Evolutionary conservation across 2,888 invertebrate genomes (phyloP), one percentile per base, ranked within the genome.

Genomic region (Callyntrura sp.): DNA sequence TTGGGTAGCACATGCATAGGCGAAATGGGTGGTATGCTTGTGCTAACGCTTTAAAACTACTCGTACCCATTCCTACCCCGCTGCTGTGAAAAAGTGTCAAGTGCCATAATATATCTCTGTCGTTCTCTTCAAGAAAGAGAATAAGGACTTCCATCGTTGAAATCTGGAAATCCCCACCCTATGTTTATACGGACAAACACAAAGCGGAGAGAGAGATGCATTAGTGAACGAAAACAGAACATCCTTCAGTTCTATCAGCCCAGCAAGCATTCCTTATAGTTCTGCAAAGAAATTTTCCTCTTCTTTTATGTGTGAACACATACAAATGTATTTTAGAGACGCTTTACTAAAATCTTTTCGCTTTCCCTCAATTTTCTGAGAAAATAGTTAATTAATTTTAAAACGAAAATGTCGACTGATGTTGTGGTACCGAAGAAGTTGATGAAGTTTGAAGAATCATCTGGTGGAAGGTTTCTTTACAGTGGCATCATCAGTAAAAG

Each of bases 301-400:
- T 62, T 25, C 62, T 17, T 68, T 35, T 68, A n/a, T n/a, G 68
- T 17, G 17, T 68, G 35, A 43, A 43, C n/a, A 35, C 6, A 78
- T 73, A 43, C 73, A 68, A 35, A 25, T 35, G 76, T 48, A 48
- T 76, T 51, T 48, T 76, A 17, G 14, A 20, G 55, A 28, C 12
- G 57, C 55, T 78, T 17, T 28, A 28, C 0, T 48, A 25, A 28
- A 28, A 25, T 60, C 68, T 48, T 65, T 55, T 48, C 12, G 14
- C 14, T 23, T 65, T 68, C 57, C 51, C 51, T 68, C 84, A 84
- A 76, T 60, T 85, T 85, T 20, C 70, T 0, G 35, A 87, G 79
- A 57, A 85, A 87, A 81, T 87, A 87, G 87, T 87, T 87, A 87
- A 87, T 87, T 87, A 87, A 81, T 87, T 87, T 87, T 87, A 81